These are phyloP conservation scores for Burhinus bistriatus DNA, from an alignment of 2,113 vertebrate genomes.

Conservation along the genomic window DNA sequence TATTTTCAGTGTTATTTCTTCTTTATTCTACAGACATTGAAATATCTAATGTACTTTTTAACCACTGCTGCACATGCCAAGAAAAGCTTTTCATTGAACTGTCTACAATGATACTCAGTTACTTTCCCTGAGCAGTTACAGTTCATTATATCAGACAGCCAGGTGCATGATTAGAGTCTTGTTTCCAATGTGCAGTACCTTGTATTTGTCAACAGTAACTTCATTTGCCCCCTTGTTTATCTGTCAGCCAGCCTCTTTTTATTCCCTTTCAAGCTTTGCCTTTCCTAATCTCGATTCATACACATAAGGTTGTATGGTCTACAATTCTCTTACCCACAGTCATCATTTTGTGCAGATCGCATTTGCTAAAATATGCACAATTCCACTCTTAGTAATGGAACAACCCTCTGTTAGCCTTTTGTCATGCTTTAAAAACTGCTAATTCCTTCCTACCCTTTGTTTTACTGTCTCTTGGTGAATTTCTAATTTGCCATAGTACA, in stretches of 20 bases:
- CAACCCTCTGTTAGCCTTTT: slow-evolving; percentile 12
- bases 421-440: slow-evolving; percentile 23
- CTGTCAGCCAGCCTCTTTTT: neutral
- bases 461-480: slow-evolving; percentile 50
- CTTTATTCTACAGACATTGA: neutral
- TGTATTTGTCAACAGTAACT: slow-evolving; percentile 40
- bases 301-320: neutral
- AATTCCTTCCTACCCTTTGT: slow-evolving; percentile 50
- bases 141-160: neutral
- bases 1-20: neutral
- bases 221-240: slow-evolving; percentile 7
- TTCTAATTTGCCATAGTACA: slow-evolving; percentile 39
- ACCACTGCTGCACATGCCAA: neutral
- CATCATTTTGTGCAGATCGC: neutral
- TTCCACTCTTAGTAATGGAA: neutral
- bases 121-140: neutral
- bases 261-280: neutral
- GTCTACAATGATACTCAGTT: neutral
- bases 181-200: slow-evolving; percentile 6
- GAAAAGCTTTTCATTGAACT: neutral
- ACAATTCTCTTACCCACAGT: neutral
- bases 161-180: neutral
- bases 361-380: neutral
- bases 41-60: neutral
- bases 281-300: neutral